Conservation (phyloP, 2,797 vertebrate genomes). For the Myotis planiceps region DNA sequence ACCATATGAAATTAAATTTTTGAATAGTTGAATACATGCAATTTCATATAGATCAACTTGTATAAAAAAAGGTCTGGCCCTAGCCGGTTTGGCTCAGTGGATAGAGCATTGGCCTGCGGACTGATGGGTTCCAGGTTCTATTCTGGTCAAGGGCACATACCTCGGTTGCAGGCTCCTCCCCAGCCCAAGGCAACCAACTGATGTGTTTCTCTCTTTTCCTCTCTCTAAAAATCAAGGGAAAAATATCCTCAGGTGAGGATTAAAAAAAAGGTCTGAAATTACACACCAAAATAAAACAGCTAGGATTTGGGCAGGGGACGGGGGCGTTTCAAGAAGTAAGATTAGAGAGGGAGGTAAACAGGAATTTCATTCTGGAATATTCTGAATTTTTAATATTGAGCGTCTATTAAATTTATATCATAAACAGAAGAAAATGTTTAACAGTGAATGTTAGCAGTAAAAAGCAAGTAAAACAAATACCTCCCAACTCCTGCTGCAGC, state of each 20-base stretch:
- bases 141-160: too few relatives aligned
- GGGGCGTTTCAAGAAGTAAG: neutral
- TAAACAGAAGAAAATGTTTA: neutral
- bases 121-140: too few relatives aligned
- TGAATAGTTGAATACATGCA: neutral
- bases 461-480: constrained; percentile 83
- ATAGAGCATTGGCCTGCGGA: too few relatives aligned
- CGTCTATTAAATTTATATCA: neutral
- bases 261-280: neutral
- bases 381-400: neutral
- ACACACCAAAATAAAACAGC: constrained; percentile 35
- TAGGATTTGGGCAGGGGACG: accelerated
- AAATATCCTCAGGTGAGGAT: too few relatives aligned
- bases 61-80: neutral
- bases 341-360: neutral
- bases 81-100: too few relatives aligned
- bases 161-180: too few relatives aligned
- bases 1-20: constrained; percentile 2
- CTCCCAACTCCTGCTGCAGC: constrained; percentile 96
- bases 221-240: too few relatives aligned
- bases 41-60: neutral
- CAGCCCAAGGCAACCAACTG: too few relatives aligned
- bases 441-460: constrained; percentile 53
- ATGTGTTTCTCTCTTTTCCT: too few relatives aligned
- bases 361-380: constrained; percentile 8